Percentiles rank a stretch among this genome's conserved stretches.
These are phyloP conservation scores for Diaprepes abbreviatus DNA, from an alignment of 2,888 invertebrate species.

Conservation along the genomic window DNA sequence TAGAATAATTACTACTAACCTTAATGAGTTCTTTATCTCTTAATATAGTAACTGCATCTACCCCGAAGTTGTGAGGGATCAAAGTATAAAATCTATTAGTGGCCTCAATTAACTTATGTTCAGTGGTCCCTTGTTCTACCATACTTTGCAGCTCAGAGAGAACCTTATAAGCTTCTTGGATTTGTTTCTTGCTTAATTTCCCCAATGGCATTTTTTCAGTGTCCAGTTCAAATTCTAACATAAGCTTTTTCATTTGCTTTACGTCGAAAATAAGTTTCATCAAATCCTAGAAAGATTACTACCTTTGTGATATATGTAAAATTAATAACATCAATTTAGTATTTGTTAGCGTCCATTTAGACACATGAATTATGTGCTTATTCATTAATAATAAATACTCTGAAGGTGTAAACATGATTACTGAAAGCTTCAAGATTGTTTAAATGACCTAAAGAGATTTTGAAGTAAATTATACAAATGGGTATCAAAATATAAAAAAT, in stretches of 20 bases:
- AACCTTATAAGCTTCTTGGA: constrained; percentile 87
- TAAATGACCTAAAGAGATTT: no score
- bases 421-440: no score
- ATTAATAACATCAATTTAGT: no score
- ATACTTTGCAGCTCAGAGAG: constrained; percentile 78
- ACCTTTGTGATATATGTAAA: no score
- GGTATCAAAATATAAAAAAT: no score
- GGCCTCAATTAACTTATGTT: constrained; percentile 80
- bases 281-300: constrained; percentile 73
- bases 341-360: no score
- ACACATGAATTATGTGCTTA: no score
- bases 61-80: constrained; percentile 95
- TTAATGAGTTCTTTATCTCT: constrained; percentile 83
- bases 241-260: constrained; percentile 89
- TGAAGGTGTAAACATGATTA: no score
- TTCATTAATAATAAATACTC: no score
- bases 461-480: no score
- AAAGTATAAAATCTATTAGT: constrained; percentile 95
- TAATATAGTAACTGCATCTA: constrained; percentile 84
- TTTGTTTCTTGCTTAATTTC: constrained; percentile 92
- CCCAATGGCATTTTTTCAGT: constrained; percentile 98
- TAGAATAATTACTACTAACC: no score
- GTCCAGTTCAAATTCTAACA: constrained; percentile 96
- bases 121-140: constrained; percentile 53
- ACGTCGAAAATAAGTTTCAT: constrained; percentile 92